Evolutionary conservation across 37 sponge, comb jelly and placozoan genomes (phyloP).

Genomic region (Eunapius fragilis): DNA sequence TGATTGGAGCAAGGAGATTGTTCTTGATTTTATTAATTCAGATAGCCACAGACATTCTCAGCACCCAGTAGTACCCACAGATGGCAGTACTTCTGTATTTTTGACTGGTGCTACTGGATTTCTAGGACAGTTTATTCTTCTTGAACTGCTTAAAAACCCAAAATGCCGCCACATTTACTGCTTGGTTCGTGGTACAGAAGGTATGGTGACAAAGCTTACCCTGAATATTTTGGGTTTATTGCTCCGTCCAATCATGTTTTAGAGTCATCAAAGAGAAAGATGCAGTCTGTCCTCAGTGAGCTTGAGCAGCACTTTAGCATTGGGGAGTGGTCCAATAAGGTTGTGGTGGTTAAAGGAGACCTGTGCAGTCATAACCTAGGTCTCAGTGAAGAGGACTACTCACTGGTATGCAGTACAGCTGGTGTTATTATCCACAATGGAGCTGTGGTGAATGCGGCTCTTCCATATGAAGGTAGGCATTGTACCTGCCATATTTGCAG

Average conservation of each 20-base stretch:
- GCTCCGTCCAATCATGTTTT: too few species aligned
- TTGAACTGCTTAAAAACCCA: conserved; percentile 17
- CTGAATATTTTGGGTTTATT: too few species aligned
- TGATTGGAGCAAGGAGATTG: too few species aligned
- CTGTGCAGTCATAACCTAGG: conserved; percentile 38
- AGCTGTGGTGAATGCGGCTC: conserved; percentile 45
- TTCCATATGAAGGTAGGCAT: conserved; percentile 51
- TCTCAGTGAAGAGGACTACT: conserved; percentile 28
- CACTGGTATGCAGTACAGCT: conserved; percentile 1
- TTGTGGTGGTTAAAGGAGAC: conserved; percentile 43
- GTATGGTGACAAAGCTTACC: not conserved
- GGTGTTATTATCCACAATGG: conserved; percentile 68
- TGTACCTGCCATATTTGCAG: too few species aligned
- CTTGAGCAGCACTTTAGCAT: not conserved
- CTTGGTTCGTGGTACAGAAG: conserved; percentile 6
- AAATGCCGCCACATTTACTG: conserved; percentile 30
- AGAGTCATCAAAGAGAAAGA: not conserved
- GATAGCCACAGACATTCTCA: not conserved
- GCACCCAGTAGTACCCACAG: too few species aligned
- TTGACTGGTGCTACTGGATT: conserved; percentile 58
- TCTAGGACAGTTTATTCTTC: conserved; percentile 49
- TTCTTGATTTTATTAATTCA: not conserved
- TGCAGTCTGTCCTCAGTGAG: not conserved
- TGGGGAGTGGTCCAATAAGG: not conserved
- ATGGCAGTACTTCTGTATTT: not conserved